These are phyloP conservation scores for Hyles lineata DNA, from an alignment of 2,888 invertebrate genomes.

Conservation along the genomic window DNA sequence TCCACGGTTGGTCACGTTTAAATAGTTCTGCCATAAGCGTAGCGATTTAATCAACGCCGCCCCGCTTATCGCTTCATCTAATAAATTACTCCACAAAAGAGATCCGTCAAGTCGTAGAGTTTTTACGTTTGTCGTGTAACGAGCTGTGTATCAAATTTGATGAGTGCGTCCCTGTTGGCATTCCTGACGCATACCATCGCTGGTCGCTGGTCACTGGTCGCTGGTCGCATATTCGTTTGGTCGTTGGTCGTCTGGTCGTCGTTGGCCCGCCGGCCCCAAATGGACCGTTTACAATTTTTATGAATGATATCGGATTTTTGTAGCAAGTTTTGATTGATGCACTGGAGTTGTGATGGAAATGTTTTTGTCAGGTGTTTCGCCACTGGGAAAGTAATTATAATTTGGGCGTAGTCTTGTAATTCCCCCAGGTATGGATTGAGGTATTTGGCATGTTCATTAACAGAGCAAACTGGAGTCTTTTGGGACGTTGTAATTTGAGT, in stretches of 20 bases:
- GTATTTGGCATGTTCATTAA: background rate
- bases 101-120: conserved; percentile 60
- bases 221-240: conserved; percentile 5
- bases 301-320: conserved; percentile 61
- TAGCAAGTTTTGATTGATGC: conserved; percentile 45
- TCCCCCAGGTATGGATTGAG: background rate
- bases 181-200: conserved; percentile 57
- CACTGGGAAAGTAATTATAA: conserved; percentile 6
- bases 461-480: no score
- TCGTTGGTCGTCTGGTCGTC: background rate
- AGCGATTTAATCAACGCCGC: background rate
- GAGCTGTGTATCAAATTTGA: conserved; percentile 75
- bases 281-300: conserved; percentile 67
- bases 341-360: conserved; percentile 35
- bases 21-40: background rate
- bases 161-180: conserved; percentile 54
- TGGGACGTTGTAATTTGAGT: no score
- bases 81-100: conserved; percentile 45
- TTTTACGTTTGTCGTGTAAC: conserved; percentile 62
- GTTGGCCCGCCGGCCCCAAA: conserved; percentile 46
- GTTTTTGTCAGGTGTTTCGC: conserved; percentile 27
- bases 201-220: no score
- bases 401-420: background rate
- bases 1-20: no score
- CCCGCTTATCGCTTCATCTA: conserved; percentile 6